Conservation (phyloP, 2,888 invertebrate genomes). For the Nemoura dubitans region DNA sequence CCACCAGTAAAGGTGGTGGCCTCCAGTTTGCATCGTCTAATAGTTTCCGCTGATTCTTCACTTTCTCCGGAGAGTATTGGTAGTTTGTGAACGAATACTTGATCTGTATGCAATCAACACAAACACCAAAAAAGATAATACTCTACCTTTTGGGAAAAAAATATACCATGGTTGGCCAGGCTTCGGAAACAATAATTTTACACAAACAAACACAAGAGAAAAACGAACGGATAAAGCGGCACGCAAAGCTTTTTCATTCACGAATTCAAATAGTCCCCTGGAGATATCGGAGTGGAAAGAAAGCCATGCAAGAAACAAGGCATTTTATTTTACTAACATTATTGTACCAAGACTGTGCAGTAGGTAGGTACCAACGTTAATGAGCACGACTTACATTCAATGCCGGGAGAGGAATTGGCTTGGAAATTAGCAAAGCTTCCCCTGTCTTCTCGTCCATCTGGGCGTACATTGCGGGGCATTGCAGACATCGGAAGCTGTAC, state of each 20-base stretch:
- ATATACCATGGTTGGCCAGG: constrained; percentile 13
- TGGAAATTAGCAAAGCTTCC: constrained; percentile 64
- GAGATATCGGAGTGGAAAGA: constrained; percentile 48
- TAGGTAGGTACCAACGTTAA: not conserved
- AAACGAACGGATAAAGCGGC: constrained; percentile 50
- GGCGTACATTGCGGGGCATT: constrained; percentile 71
- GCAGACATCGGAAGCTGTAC: constrained; percentile 76
- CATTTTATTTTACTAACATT: constrained; percentile 19
- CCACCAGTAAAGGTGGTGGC: constrained; percentile 70
- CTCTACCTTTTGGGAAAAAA: constrained; percentile 14
- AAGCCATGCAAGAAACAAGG: constrained; percentile 53
- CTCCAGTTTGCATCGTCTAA: constrained; percentile 69
- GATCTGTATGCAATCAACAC: constrained; percentile 62
- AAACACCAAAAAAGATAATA: not conserved
- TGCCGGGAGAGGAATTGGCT: constrained; percentile 75
- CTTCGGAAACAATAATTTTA: constrained; percentile 17
- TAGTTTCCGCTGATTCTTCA: constrained; percentile 66
- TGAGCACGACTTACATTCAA: constrained; percentile 72
- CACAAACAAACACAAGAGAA: not conserved
- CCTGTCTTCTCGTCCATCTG: constrained; percentile 71
- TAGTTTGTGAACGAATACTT: constrained; percentile 74
- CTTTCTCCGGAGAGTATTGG: constrained; percentile 68
- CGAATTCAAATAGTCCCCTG: not conserved
- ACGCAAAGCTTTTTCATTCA: constrained; percentile 44
- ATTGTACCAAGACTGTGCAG: too few relatives aligned